phyloP scores from a whole-genome alignment of 1,140 invertebrate genomes.

The Camponotus vicinus region DNA sequence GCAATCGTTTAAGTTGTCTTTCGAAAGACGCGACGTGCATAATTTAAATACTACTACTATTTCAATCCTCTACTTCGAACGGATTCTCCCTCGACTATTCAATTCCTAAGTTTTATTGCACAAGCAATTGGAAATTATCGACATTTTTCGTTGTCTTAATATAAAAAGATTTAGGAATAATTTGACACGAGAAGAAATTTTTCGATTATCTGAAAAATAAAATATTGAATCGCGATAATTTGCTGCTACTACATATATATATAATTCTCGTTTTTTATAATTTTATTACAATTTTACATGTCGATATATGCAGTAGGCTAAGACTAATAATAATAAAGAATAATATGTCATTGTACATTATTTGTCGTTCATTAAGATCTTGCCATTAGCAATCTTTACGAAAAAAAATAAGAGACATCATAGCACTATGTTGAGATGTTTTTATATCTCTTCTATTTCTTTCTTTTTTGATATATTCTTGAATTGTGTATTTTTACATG shows the following conservation, averaged over 20 bases:
- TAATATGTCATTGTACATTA: background rate
- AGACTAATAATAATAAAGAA: background rate
- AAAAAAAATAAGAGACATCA: background rate
- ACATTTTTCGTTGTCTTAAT: background rate
- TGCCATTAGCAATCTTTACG: background rate
- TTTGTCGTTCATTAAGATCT: background rate
- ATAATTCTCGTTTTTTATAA: background rate
- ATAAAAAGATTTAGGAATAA: background rate
- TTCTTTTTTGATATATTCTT: background rate
- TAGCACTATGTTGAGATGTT: background rate
- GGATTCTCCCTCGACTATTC: no score
- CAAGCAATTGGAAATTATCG: background rate
- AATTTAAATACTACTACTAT: conserved; percentile 34
- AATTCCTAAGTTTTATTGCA: background rate
- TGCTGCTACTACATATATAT: background rate
- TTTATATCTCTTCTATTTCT: background rate
- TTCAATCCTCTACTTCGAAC: conserved; percentile 26
- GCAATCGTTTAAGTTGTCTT: conserved; percentile 57
- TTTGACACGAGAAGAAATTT: background rate
- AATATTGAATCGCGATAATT: background rate
- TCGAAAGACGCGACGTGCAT: conserved; percentile 20
- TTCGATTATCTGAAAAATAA: background rate
- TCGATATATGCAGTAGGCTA: no score
- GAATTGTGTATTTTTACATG: background rate
- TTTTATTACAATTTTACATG: background rate